These are phyloP conservation scores for Pseudochirops cupreus DNA, from an alignment of 2,797 vertebrate genomes.

Conservation along the genomic window DNA sequence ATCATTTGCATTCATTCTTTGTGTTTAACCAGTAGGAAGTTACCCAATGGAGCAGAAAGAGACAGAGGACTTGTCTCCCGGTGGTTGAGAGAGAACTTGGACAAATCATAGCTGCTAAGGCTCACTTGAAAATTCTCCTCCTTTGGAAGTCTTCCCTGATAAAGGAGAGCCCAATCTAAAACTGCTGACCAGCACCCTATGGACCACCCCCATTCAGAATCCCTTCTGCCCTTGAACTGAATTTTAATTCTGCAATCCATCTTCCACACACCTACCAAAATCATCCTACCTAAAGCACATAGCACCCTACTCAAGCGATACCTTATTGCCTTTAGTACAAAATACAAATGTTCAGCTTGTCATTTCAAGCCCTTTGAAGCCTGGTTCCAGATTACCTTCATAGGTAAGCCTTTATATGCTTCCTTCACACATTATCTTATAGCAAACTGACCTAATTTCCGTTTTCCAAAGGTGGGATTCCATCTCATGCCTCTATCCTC, in stretches of 20 bases:
- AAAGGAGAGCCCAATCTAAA: background rate
- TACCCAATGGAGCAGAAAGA: background rate
- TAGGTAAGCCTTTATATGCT: background rate
- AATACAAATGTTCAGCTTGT: background rate
- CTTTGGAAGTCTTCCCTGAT: background rate
- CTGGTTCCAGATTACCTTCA: background rate
- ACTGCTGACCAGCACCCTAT: background rate
- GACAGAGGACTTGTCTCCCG: no score
- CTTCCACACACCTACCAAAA: background rate
- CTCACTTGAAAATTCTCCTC: background rate
- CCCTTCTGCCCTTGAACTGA: background rate
- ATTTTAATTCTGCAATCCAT: background rate
- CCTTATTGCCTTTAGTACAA: background rate
- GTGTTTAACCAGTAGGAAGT: background rate
- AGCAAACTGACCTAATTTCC: background rate
- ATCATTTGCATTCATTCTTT: background rate
- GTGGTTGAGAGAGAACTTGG: background rate
- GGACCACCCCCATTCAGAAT: background rate
- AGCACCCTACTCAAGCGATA: background rate
- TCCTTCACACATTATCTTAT: background rate
- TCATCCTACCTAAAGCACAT: background rate
- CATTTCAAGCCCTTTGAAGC: background rate
- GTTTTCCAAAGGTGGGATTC: background rate
- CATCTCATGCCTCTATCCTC: background rate
- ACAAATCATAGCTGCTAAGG: background rate